Evolutionary conservation across 2,888 invertebrate genomes (phyloP).

Genomic region (Drosophila siamana): DNA sequence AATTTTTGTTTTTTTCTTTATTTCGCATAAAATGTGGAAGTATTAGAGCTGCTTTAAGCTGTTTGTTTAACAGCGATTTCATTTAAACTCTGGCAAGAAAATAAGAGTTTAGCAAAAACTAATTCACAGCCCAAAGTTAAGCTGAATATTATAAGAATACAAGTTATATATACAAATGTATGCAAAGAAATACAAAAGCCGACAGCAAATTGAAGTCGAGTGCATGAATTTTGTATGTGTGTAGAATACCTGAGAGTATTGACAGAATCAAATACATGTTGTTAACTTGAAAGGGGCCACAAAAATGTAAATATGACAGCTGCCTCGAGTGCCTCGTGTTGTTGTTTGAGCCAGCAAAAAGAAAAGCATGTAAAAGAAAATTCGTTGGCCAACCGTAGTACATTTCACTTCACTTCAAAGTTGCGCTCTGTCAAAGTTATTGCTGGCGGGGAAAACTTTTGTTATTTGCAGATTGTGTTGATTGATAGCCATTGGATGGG

Average conservation of each 20-base stretch:
- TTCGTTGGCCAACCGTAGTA: constrained; percentile 10
- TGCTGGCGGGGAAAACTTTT: constrained; percentile 31
- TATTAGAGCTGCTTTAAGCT: neutral
- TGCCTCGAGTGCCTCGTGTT: constrained; percentile 28
- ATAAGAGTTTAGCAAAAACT: neutral
- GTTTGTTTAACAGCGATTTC: no score
- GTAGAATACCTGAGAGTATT: constrained; percentile 10
- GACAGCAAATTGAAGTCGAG: constrained; percentile 28
- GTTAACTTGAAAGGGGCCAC: constrained; percentile 19
- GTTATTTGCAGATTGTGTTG: constrained; percentile 52
- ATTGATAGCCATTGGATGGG: constrained; percentile 46
- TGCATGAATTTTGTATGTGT: constrained; percentile 33
- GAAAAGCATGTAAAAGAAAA: constrained; percentile 38
- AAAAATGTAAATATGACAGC: constrained; percentile 54
- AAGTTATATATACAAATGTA: no score
- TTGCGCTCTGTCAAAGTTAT: constrained; percentile 35
- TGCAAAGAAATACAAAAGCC: neutral
- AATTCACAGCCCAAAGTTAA: neutral
- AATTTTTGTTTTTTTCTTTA: constrained; percentile 17
- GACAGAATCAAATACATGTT: constrained; percentile 26
- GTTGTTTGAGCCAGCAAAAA: constrained; percentile 9
- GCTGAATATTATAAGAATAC: neutral
- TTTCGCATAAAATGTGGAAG: neutral
- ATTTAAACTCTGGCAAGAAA: neutral
- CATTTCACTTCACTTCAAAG: constrained; percentile 29